A percentile compares a stretch with the other conserved stretches of the same genome.
These are phyloP conservation scores for Tylochromis polylepis DNA, from an alignment of 2,113 vertebrate species.

Conservation along the genomic window DNA sequence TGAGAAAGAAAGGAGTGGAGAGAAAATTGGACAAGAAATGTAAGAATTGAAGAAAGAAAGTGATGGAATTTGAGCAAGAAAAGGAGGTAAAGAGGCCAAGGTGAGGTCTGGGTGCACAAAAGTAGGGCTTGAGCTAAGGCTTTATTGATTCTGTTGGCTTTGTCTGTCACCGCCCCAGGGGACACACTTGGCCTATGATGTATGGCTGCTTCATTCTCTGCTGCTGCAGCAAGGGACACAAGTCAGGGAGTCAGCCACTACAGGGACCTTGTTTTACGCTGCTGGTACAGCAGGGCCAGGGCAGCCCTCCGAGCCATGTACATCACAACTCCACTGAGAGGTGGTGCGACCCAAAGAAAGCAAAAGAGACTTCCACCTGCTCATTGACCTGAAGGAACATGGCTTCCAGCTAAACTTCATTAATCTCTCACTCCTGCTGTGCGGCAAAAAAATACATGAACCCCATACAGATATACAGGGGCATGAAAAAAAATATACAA, in stretches of 20 bases:
- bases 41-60: neutral
- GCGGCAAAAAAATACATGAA: slow-evolving; percentile 13
- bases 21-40: slow-evolving; percentile 9
- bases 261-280: slow-evolving; percentile 37
- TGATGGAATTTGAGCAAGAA: slow-evolving; percentile 3
- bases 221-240: slow-evolving; percentile 24
- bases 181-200: slow-evolving; percentile 62
- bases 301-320: slow-evolving; percentile 5
- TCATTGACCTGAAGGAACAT: slow-evolving; percentile 30
- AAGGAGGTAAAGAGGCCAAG: slow-evolving; percentile 18
- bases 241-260: slow-evolving; percentile 39
- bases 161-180: slow-evolving; percentile 56
- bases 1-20: slow-evolving; percentile 3
- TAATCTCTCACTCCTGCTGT: neutral
- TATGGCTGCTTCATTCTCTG: slow-evolving; percentile 47
- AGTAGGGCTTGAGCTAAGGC: slow-evolving; percentile 45
- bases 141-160: slow-evolving; percentile 63
- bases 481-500: slow-evolving; percentile 1
- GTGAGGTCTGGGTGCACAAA: slow-evolving; percentile 8
- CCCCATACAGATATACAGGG: neutral
- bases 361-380: slow-evolving; percentile 24
- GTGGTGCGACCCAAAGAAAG: neutral
- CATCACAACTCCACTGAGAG: slow-evolving; percentile 40
- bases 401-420: neutral
- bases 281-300: slow-evolving; percentile 19